Base-by-base conservation (phyloP, 2,797 vertebrate genomes). In the Fistularia tabacaria region DNA sequence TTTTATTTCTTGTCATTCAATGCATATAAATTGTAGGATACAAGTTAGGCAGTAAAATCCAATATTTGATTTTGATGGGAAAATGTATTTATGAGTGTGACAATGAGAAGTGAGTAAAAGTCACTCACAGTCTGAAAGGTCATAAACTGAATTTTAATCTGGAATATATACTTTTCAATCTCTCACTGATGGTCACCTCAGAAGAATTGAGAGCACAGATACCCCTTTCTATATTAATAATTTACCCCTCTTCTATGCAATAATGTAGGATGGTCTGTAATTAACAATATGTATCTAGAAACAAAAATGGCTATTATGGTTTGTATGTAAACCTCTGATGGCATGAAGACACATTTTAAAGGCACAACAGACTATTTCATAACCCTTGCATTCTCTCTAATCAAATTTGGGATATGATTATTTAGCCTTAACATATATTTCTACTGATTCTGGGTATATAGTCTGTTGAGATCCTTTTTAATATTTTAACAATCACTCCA, bases 121-220 rank as follows among this genome's bases (percentile, higher is more conserved):
- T 12, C 9, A 41, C 42, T 46, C 11, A 8, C 42, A 14, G 12
- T 45, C 50, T 25, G 25, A 25, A 71, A 46, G 49, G 15, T 38
- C 10, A 49, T 48, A 57, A 64, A 64, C 70, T 52, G 62, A 39
- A 10, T 13, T 7, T 46, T 61, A 36, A 38, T 41, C 25, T 39
- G 25, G 25, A 44, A 5, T 61, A 66, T 51, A 47, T 36, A 49
- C 12, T 10, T 49, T 45, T 36, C 12, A 63, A 59, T 64, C 49
- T 40, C 48, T 48, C 38, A 54, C 7, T 38, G 54, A 53, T 39
- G 11, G 47, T 46, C 41, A 50, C 64, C 45, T 12, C 46, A 36
- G 46, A 62, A 36, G 40, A 63, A 59, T 14, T 0, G 15, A 47
- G 49, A 39, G 51, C 38, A 49, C 14, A 13, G 36, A 36, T 1